These are phyloP conservation scores for Idris sp. DNA, from an alignment of 1,140 invertebrate species.

Conservation along the genomic window DNA sequence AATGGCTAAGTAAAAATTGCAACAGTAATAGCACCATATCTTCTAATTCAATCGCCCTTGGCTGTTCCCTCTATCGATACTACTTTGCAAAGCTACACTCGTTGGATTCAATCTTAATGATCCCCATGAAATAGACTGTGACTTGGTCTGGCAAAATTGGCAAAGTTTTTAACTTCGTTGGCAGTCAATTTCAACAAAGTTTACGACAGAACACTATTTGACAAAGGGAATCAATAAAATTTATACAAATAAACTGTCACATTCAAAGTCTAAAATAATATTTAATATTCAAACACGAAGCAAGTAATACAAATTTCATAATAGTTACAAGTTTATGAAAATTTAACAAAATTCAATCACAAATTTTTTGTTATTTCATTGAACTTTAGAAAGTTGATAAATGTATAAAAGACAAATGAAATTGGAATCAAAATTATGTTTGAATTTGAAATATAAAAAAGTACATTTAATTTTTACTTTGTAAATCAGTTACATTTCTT, in stretches of 20 bases:
- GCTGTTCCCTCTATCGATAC: constrained; percentile 49
- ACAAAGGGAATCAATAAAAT: constrained; percentile 52
- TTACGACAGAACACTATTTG: constrained; percentile 49
- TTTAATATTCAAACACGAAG: constrained; percentile 11
- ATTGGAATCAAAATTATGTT: too few species aligned
- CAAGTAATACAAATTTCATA: too few species aligned
- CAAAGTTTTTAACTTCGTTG: constrained; percentile 56
- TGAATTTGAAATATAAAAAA: too few species aligned
- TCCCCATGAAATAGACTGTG: constrained; percentile 57
- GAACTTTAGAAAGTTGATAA: too few species aligned
- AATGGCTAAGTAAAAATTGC: constrained; percentile 23
- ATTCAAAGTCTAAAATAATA: constrained; percentile 20
- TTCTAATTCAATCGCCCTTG: constrained; percentile 60
- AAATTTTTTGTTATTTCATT: too few species aligned
- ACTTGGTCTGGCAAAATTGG: constrained; percentile 55
- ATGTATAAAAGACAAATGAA: not conserved
- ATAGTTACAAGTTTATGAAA: not conserved
- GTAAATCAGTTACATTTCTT: too few species aligned
- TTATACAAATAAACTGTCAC: constrained; percentile 35
- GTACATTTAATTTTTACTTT: too few species aligned
- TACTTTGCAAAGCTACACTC: constrained; percentile 47
- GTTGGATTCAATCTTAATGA: constrained; percentile 62
- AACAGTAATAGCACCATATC: constrained; percentile 58
- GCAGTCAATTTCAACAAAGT: constrained; percentile 47
- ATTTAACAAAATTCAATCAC: too few species aligned